Conservation (phyloP, 1,140 invertebrate species). For the Heliconius hewitsoni region DNA sequence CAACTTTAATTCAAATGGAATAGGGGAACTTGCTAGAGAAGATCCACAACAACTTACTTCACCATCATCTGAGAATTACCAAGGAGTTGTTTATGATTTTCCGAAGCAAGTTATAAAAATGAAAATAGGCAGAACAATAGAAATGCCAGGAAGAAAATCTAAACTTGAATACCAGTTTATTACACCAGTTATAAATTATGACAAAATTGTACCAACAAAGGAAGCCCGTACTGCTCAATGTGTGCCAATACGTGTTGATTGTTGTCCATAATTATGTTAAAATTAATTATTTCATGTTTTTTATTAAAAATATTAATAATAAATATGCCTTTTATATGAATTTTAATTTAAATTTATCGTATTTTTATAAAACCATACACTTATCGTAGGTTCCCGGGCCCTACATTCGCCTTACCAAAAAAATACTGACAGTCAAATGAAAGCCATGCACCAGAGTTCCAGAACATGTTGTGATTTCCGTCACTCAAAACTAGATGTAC, state of each 20-base stretch:
- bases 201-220: constrained; percentile 58
- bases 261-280: constrained; percentile 40
- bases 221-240: constrained; percentile 70
- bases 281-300: neutral
- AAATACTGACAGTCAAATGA: neutral
- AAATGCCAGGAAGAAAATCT: constrained; percentile 67
- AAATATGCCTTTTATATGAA: constrained; percentile 16
- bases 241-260: constrained; percentile 45
- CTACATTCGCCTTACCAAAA: neutral
- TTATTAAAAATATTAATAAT: constrained; percentile 27
- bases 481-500: neutral
- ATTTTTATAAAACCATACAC: constrained; percentile 5
- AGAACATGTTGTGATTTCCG: neutral
- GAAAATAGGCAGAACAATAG: constrained; percentile 62
- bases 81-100: constrained; percentile 67
- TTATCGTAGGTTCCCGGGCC: constrained; percentile 25
- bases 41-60: constrained; percentile 62
- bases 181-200: constrained; percentile 55
- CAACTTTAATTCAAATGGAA: constrained; percentile 64
- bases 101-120: constrained; percentile 73
- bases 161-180: constrained; percentile 75
- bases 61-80: constrained; percentile 52
- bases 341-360: constrained; percentile 21
- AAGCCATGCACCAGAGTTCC: neutral
- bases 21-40: constrained; percentile 65